A percentile compares a stretch with the other conserved stretches of the same genome.
These are phyloP conservation scores for Glareola pratincola DNA, from an alignment of 2,113 vertebrate genomes.

Conservation along the genomic window DNA sequence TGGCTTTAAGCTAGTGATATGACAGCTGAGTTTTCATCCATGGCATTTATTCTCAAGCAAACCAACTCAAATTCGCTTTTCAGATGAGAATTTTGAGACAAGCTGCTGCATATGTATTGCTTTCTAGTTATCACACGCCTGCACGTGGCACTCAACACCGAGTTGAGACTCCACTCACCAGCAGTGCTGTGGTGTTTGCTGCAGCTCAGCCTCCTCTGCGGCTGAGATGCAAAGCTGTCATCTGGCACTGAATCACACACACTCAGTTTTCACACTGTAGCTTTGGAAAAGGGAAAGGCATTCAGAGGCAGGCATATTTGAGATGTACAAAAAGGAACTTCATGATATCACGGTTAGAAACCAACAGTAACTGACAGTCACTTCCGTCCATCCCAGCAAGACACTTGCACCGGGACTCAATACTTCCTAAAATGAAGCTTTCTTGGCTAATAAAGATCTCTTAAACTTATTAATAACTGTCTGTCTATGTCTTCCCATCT, in stretches of 20 bases:
- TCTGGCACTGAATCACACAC: neutral
- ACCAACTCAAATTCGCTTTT: neutral
- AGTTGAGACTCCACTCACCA: neutral
- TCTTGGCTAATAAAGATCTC: neutral
- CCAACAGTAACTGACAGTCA: neutral
- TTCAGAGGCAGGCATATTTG: neutral
- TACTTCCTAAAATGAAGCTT: neutral
- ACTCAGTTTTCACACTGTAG: neutral
- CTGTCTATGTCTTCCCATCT: neutral
- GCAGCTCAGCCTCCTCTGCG: neutral
- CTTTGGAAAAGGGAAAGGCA: neutral
- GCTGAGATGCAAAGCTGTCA: neutral
- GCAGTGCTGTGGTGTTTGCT: neutral
- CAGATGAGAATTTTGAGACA: neutral
- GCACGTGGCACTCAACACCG: fast-evolving
- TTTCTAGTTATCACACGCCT: neutral
- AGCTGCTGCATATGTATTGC: neutral
- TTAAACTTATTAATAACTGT: neutral
- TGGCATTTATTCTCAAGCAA: neutral
- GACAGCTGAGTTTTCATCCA: neutral
- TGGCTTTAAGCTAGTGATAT: neutral
- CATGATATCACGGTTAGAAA: neutral
- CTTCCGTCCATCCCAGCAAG: neutral
- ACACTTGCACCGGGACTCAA: neutral
- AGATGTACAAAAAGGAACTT: neutral